These are phyloP conservation scores for Callorhinus ursinus DNA, from an alignment of 2,113 vertebrate genomes.

Conservation along the genomic window DNA sequence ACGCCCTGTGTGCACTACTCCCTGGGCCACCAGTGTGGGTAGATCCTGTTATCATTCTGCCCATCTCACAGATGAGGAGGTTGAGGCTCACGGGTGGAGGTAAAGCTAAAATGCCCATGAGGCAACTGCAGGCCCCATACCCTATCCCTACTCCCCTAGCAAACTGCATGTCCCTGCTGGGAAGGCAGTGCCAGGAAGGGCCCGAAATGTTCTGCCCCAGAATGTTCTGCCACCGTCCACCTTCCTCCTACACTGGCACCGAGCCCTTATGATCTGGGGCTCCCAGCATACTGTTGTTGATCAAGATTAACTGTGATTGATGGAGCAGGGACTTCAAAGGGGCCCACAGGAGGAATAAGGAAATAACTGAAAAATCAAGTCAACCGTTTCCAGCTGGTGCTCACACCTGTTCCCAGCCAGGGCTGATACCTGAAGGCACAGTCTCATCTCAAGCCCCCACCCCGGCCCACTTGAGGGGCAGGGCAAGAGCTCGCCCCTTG, in stretches of 20 bases:
- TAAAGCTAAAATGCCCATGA: background rate
- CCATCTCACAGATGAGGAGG: background rate
- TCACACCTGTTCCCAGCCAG: background rate
- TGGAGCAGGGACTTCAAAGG: background rate
- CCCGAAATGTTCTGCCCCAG: background rate
- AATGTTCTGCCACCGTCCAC: background rate
- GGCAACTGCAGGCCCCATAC: background rate
- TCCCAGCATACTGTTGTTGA: background rate
- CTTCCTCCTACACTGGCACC: background rate
- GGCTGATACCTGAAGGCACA: background rate
- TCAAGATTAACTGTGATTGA: background rate
- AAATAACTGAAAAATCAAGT: background rate
- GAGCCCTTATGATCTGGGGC: background rate
- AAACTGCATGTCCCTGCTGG: background rate
- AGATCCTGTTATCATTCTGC: background rate
- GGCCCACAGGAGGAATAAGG: background rate
- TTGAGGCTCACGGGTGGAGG: background rate
- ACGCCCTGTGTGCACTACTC: rapidly evolving
- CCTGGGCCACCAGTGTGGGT: rapidly evolving
- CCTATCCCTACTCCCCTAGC: background rate
- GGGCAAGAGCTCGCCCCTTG: background rate
- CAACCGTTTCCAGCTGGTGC: background rate
- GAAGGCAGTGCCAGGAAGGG: background rate
- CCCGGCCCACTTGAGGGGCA: rapidly evolving
- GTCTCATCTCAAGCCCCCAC: rapidly evolving